Conservation (phyloP, 2,797 vertebrate genomes). For the Trematomus bernacchii region DNA sequence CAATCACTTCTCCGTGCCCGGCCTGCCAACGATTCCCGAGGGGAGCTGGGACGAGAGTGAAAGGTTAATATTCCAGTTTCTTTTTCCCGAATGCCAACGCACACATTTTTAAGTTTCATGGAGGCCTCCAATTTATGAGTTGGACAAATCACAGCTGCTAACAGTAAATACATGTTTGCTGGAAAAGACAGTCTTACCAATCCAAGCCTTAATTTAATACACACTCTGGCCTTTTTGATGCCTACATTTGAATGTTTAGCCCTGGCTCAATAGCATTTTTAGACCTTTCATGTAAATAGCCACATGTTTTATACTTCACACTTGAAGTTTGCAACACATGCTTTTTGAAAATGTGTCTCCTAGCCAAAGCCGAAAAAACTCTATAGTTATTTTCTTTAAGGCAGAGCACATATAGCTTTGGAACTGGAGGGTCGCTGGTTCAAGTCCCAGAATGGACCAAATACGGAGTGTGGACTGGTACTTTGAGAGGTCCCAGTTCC, state of each 20-base stretch:
- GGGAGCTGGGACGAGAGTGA: constrained; percentile 89
- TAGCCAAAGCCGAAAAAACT: neutral
- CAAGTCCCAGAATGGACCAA: too few species aligned
- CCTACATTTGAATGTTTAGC: neutral
- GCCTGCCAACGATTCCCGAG: constrained; percentile 95
- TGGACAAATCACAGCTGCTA: neutral
- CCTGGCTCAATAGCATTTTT: neutral
- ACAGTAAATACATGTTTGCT: neutral
- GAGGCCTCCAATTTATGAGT: neutral
- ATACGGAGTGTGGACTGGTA: too few species aligned
- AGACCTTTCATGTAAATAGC: neutral
- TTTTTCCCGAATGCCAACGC: neutral
- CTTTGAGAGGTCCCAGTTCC: too few species aligned
- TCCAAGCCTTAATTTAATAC: neutral
- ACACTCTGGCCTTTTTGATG: neutral
- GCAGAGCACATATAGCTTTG: neutral
- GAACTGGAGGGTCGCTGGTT: too few species aligned
- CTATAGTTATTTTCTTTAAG: neutral
- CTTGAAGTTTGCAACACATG: neutral
- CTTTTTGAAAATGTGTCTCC: neutral
- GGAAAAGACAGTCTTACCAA: neutral
- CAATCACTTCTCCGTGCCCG: constrained; percentile 92
- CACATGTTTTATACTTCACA: neutral
- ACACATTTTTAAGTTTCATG: neutral
- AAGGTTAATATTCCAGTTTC: constrained; percentile 82